Base-by-base conservation (phyloP, 1,140 invertebrate genomes). In the Drosophila pandora region DNA sequence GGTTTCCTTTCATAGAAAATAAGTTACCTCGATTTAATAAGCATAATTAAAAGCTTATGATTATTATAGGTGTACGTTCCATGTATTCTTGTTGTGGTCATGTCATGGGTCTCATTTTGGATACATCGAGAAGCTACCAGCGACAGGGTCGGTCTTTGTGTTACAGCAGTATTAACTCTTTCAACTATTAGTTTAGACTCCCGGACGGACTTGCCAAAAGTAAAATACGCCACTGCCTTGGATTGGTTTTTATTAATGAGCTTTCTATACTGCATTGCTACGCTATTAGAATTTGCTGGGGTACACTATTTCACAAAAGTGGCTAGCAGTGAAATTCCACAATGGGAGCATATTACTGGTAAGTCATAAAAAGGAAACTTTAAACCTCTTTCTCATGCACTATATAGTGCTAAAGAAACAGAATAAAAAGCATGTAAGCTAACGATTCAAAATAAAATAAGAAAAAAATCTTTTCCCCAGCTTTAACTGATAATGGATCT, bases 21-120 rank as follows among this genome's bases (percentile, higher is more conserved):
- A 25, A 25, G 23, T 25, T 25, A 25, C 23, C 25, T 28, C 5
- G 25, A 28, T 5, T 3, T 41, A 41, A 41, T 41, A 17, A 34
- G n/a, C 2, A 2, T 9, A 28, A 3, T 7, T 2, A 10, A 13
- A 17, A 34, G n/a, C 2, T 3, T 9, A 28, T 2, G 5, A 2
- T 10, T 23, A 28, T 34, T 34, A 34, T 32, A 96, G 93, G 97
- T 98, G 10, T 98, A 98, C 92, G 94, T 98, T 23, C 98, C 98
- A 0, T 99, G 98, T 89, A 97, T 97, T 52, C 93, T 99, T 50
- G 97, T 99, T 64, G 98, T 99, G 1, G 96, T 98, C 1, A 93
- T 99, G 0, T 98, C 97, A 0, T 99, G 97, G 97, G 97, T 99
- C 0, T 98, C 97, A 0, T 99, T 99, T 91, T 99, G 97, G 97